Base-by-base conservation (phyloP, 1,140 invertebrate species). In the Bathynomus jamesi region DNA sequence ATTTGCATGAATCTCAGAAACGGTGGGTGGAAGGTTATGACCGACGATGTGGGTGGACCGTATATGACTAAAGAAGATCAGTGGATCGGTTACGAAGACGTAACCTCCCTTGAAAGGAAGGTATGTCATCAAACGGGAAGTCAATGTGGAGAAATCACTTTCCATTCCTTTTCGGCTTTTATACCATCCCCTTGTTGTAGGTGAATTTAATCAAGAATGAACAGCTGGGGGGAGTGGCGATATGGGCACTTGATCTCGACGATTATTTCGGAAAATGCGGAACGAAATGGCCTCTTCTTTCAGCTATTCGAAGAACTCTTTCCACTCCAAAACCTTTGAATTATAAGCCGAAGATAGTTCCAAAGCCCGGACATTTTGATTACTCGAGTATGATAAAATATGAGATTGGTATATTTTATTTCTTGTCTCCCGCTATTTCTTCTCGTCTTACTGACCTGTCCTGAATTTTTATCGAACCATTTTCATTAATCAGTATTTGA, bases 61-160 rank as follows among this genome's bases (percentile, higher is more conserved):
- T 94, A 88, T 78, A 84, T 89, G 11, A 87, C 88, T 13, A 86
- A 87, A 28, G 89, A 87, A 10, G 87, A 92, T 78, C 91, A 93
- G 77, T 95, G 92, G 92, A 85, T 94, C 60, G 90, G 90, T 1
- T 94, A 89, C 78, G 93, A 95, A 72, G 88, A 92, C 78, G 82
- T 84, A 0, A 81, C 86, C 21, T 87, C 88, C 30, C 83, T 92
- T 28, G 83, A 84, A 69, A 84, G 86, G 72, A 93, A 92, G 86
- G 88, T 85, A 84, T n/a, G n/a, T n/a, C n/a, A n/a, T n/a, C n/a
- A n/a, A n/a, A n/a, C n/a, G n/a, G n/a, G n/a, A n/a, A n/a, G n/a
- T n/a, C n/a, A n/a, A n/a, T n/a, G n/a, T n/a, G n/a, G n/a, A n/a
- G n/a, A n/a, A n/a, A n/a, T n/a, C n/a, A n/a, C n/a, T n/a, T n/a